A percentile compares a stretch with the other conserved stretches of the same genome.
Conservation (phyloP, 2,797 vertebrate species). For the Coranthus polyacanthus region DNA sequence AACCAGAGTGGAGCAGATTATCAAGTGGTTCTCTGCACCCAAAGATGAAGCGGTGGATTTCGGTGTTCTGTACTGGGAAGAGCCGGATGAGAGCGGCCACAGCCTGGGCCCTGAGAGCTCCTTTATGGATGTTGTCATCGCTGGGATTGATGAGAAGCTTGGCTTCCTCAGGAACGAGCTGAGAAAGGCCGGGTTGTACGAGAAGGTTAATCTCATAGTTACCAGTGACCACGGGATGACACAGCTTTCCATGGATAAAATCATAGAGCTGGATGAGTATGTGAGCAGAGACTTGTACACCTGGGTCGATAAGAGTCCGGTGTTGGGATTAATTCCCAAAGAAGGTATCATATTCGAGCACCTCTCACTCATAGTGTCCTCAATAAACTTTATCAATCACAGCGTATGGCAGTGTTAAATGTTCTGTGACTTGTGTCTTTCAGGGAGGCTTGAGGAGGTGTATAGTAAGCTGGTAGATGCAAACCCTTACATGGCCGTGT, state of each 20-base stretch:
- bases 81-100: constrained; percentile 92
- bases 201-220: constrained; percentile 89
- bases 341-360: constrained; percentile 83
- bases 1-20: constrained; percentile 86
- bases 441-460: constrained; percentile 91
- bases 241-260: constrained; percentile 87
- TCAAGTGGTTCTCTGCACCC: constrained; percentile 89
- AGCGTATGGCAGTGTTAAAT: no score
- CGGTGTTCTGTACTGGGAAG: constrained; percentile 94
- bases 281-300: constrained; percentile 88
- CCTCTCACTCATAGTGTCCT: background rate
- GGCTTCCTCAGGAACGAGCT: constrained; percentile 89
- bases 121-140: constrained; percentile 86
- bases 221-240: constrained; percentile 96
- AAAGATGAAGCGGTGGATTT: constrained; percentile 88
- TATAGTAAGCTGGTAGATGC: constrained; percentile 85
- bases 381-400: background rate
- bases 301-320: constrained; percentile 90
- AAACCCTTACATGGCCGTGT: constrained; percentile 91
- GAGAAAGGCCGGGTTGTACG: constrained; percentile 86
- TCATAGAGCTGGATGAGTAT: constrained; percentile 91
- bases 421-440: background rate
- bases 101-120: constrained; percentile 89
- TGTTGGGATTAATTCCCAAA: constrained; percentile 90
- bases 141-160: constrained; percentile 89